Evolutionary conservation across 2,888 invertebrate species (phyloP).

Genomic region (Eledona agricola): DNA sequence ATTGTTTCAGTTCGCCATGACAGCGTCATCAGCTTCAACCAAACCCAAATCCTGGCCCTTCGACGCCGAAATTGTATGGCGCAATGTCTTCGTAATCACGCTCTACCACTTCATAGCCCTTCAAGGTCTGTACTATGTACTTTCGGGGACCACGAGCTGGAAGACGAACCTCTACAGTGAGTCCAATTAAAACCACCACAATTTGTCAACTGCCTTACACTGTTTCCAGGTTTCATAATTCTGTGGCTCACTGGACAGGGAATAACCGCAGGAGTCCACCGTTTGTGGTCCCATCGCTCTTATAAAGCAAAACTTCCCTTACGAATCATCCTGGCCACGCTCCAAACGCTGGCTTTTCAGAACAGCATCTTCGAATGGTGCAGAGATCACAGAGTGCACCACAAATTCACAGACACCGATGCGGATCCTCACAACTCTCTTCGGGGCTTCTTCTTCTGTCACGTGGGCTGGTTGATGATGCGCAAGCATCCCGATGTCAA

Average conservation of each 20-base stretch:
- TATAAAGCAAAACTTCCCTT: conserved; percentile 92
- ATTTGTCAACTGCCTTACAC: too few species aligned
- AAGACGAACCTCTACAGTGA: too few species aligned
- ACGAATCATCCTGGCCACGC: conserved; percentile 77
- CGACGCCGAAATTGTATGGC: too few species aligned
- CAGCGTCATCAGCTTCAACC: too few species aligned
- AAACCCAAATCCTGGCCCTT: too few species aligned
- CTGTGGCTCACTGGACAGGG: conserved; percentile 63
- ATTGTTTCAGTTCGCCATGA: too few species aligned
- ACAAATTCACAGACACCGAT: conserved; percentile 88
- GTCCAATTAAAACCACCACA: too few species aligned
- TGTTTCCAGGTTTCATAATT: conserved; percentile 9
- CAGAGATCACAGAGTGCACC: conserved; percentile 84
- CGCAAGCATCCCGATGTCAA: conserved; percentile 89
- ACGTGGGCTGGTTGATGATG: conserved; percentile 92
- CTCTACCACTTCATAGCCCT: too few species aligned
- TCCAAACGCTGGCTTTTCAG: conserved; percentile 89
- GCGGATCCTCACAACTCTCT: conserved; percentile 90
- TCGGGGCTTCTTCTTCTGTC: conserved; percentile 91
- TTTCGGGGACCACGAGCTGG: too few species aligned
- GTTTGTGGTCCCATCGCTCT: conserved; percentile 91
- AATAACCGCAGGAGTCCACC: conserved; percentile 92
- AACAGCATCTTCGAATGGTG: conserved; percentile 91
- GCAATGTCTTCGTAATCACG: too few species aligned
- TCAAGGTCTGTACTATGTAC: too few species aligned